Evolutionary conservation across 2,888 invertebrate species (phyloP).

Genomic region (Philereme transversata): DNA sequence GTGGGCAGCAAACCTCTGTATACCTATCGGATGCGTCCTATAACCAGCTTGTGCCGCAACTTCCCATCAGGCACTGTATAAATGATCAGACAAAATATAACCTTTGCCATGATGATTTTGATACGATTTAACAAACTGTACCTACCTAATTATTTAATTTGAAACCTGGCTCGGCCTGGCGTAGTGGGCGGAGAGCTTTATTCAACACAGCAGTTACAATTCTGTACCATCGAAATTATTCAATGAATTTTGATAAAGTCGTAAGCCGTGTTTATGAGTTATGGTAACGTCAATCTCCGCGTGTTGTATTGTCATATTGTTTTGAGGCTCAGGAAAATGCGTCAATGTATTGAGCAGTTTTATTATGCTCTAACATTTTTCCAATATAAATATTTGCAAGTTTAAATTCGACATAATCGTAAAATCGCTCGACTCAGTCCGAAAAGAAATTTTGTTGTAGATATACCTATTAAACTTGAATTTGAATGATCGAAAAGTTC

Average conservation of each 20-base stretch:
- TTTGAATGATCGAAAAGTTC: too few relatives aligned
- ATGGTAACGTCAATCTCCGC: slow-evolving; percentile 6
- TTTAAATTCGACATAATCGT: too few relatives aligned
- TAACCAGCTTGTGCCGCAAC: too few relatives aligned
- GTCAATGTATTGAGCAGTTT: slow-evolving; percentile 2
- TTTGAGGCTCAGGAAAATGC: slow-evolving; percentile 9
- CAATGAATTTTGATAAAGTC: slow-evolving; percentile 29
- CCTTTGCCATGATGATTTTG: not conserved
- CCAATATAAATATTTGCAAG: not conserved
- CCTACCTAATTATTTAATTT: slow-evolving; percentile 1
- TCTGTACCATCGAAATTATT: slow-evolving; percentile 18
- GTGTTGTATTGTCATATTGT: slow-evolving; percentile 10
- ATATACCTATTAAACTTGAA: too few relatives aligned
- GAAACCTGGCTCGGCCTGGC: slow-evolving; percentile 8
- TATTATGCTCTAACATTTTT: not conserved
- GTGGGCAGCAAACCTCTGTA: too few relatives aligned
- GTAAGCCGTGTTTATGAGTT: slow-evolving; percentile 13
- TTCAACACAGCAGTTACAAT: slow-evolving; percentile 13
- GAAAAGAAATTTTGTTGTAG: too few relatives aligned
- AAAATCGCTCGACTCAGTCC: too few relatives aligned
- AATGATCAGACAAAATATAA: not conserved
- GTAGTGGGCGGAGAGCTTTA: slow-evolving; percentile 14
- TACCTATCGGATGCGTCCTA: too few relatives aligned
- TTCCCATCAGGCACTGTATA: too few relatives aligned
- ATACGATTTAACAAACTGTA: not conserved